These are phyloP conservation scores for Cettia cetti DNA, from an alignment of 2,113 vertebrate genomes.

Conservation along the genomic window DNA sequence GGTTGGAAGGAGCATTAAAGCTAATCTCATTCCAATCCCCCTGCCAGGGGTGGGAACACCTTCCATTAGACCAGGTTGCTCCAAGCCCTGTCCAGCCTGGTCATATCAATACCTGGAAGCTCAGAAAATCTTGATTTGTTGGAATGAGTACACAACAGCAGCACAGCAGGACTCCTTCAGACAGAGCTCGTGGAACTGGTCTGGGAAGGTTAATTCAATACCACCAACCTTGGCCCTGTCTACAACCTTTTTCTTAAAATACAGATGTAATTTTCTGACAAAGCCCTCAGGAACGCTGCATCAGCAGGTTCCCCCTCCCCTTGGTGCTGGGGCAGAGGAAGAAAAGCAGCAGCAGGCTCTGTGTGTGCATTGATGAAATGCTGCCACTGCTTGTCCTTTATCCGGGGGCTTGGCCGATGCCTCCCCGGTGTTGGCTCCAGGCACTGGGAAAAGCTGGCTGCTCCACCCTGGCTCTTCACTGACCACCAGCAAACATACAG, in stretches of 20 bases:
- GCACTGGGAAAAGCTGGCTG: background rate
- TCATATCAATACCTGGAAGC: background rate
- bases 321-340: background rate
- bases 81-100: background rate
- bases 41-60: background rate
- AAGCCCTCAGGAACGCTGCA: background rate
- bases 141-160: background rate
- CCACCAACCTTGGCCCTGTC: background rate
- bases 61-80: background rate
- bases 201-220: background rate
- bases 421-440: accelerated
- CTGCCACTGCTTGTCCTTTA: background rate
- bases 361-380: background rate
- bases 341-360: background rate
- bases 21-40: background rate
- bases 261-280: background rate
- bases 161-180: background rate
- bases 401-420: accelerated
- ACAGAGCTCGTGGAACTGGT: background rate
- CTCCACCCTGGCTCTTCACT: background rate
- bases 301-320: background rate
- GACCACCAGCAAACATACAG: background rate
- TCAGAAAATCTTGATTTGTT: background rate
- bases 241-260: background rate
- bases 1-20: background rate